Conservation (phyloP, 2,888 invertebrate genomes). For the Cryptus armator region DNA sequence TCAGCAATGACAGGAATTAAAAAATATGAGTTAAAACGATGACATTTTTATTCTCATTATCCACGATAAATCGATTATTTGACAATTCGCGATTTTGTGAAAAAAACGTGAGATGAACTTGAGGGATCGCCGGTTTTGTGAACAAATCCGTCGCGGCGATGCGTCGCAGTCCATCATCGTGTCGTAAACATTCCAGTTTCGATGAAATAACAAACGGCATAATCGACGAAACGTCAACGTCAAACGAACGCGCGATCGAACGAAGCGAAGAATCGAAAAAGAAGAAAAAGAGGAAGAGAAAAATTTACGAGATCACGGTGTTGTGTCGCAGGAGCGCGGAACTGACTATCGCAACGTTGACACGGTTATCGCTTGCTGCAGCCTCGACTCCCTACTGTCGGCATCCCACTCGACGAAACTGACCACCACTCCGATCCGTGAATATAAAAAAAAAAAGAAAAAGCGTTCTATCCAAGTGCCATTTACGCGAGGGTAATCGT, state of each 20-base stretch:
- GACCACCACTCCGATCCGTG: background rate
- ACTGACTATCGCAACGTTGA: background rate
- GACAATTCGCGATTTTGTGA: background rate
- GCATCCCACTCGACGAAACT: slow-evolving; percentile 5
- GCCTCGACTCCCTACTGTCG: too few species aligned
- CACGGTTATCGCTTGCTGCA: background rate
- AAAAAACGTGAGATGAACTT: background rate
- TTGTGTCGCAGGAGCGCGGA: background rate
- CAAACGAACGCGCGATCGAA: slow-evolving; percentile 75
- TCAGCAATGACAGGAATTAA: background rate
- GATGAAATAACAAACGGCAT: background rate
- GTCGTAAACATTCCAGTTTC: slow-evolving; percentile 62
- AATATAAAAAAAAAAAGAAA: background rate
- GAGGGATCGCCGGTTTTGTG: slow-evolving; percentile 22
- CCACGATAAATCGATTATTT: background rate
- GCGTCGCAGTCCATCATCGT: slow-evolving; percentile 9
- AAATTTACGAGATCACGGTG: background rate
- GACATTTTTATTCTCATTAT: background rate
- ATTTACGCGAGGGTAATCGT: background rate
- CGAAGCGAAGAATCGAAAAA: slow-evolving; percentile 57
- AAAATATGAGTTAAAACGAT: slow-evolving; percentile 43
- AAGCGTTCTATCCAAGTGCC: background rate
- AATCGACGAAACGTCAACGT: slow-evolving; percentile 46
- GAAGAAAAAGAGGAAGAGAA: slow-evolving; percentile 18
- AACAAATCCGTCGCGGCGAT: slow-evolving; percentile 9